Evolutionary conservation across 1,140 invertebrate species (phyloP).

Genomic region (Drosophila novamexicana): DNA sequence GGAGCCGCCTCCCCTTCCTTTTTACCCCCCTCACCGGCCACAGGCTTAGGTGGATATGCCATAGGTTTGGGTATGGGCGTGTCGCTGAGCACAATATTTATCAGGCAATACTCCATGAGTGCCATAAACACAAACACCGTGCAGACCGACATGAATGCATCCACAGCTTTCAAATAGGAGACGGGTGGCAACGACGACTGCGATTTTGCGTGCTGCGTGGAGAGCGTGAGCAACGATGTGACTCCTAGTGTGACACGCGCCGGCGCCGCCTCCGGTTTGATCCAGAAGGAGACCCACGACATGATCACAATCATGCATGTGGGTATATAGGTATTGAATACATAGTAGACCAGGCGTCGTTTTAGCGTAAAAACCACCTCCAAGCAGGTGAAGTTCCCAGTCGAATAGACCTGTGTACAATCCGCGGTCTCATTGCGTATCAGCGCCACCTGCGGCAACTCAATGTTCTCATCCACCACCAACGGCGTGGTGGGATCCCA

Average conservation of each 20-base stretch:
- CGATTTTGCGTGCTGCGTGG: slow-evolving; percentile 96
- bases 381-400: slow-evolving; percentile 95
- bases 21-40: slow-evolving; percentile 63
- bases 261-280: slow-evolving; percentile 94
- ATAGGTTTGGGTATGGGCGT: slow-evolving; percentile 82
- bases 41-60: slow-evolving; percentile 81
- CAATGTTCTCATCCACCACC: slow-evolving; percentile 95
- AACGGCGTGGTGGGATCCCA: slow-evolving; percentile 95
- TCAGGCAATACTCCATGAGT: slow-evolving; percentile 96
- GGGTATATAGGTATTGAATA: slow-evolving; percentile 95
- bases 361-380: slow-evolving; percentile 94
- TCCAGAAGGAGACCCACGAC: slow-evolving; percentile 98
- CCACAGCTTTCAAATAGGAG: slow-evolving; percentile 95
- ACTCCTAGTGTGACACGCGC: slow-evolving; percentile 95
- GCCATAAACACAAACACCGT: slow-evolving; percentile 97
- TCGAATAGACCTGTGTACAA: slow-evolving; percentile 90
- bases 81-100: slow-evolving; percentile 91
- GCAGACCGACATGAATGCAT: slow-evolving; percentile 96
- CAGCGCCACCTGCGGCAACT: slow-evolving; percentile 93
- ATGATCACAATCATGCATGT: slow-evolving; percentile 95
- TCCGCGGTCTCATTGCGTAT: slow-evolving; percentile 94
- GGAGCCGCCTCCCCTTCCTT: slow-evolving; percentile 63
- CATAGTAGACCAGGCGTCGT: slow-evolving; percentile 92
- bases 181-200: slow-evolving; percentile 95
- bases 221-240: slow-evolving; percentile 94